Evolutionary conservation across 2,888 invertebrate genomes (phyloP), one percentile per base, ranked within the genome.

Genomic region (Agrotis puta): DNA sequence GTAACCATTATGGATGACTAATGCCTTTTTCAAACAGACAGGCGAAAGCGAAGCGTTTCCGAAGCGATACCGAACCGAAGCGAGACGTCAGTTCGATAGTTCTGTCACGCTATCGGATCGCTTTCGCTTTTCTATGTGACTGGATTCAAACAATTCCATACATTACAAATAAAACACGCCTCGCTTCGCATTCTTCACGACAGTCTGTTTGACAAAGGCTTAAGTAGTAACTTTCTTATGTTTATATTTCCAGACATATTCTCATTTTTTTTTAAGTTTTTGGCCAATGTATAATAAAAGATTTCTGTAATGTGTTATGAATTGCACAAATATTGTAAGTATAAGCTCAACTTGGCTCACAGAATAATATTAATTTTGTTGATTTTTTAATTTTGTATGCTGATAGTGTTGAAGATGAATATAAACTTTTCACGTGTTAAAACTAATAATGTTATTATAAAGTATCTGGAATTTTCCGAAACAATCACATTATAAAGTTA

Each of bases 401-500:
- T 33, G 27, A 6, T 11, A 11, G 14, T 47, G 13, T 43, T 43
- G 2, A 43, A 43, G 1, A 11, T 39, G 11, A 39, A 11, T 11
- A 27, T 27, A 39, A n/a, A 39, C 9, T 39, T 39, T 39, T 39
- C 39, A 39, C 39, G 11, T 11, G 39, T 39, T 2, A 2, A 39
- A 39, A 39, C 39, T 39, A 39, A 39, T 39, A 11, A 39, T 39
- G 39, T 39, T 39, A 5, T 39, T 4, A 11, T 33, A 33, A 43
- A 51, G 22, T 9, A 24, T 20, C 1, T 54, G 69, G 50, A 62
- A 65, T 65, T 77, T 33, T 13, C 22, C 43, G 27, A 43, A 51
- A 56, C 11, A 18, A 11, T 62, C 68, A 57, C 57, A 39, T 20
- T 62, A 53, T 45, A 14, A 69, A 33, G 3, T 62, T 64, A 74